Percentiles rank a stretch among this genome's conserved stretches.
phyloP scores from a whole-genome alignment of 2,113 vertebrate genomes.

The Calyptomena viridis region DNA sequence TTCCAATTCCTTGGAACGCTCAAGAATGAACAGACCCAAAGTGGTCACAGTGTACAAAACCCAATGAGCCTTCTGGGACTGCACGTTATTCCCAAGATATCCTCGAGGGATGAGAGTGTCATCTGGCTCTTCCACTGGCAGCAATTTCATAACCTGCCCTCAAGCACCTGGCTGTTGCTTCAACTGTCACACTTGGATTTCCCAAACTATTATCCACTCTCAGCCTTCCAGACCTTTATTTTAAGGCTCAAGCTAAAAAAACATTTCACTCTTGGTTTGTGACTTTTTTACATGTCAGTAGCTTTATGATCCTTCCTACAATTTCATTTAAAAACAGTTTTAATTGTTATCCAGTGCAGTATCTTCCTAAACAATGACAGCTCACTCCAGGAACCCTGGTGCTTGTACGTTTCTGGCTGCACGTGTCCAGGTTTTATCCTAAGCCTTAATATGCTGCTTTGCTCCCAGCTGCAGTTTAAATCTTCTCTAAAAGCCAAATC shows the following conservation, averaged over 20 bases:
- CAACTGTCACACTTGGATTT: neutral
- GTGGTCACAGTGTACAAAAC: accelerated
- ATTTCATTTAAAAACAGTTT: neutral
- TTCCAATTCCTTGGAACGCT: neutral
- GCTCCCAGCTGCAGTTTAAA: neutral
- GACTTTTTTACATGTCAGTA: neutral
- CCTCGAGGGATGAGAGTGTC: accelerated
- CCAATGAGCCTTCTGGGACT: accelerated
- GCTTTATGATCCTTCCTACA: neutral
- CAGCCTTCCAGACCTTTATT: neutral
- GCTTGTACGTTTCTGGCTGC: neutral
- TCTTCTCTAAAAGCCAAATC: neutral
- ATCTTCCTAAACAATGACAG: neutral
- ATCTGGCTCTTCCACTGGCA: neutral
- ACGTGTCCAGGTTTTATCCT: neutral
- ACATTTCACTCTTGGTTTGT: neutral
- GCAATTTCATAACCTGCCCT: neutral
- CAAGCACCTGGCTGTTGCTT: neutral
- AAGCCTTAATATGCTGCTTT: neutral
- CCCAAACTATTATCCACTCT: neutral
- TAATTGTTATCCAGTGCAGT: neutral
- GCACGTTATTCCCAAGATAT: neutral
- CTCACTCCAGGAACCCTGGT: neutral
- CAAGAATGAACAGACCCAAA: neutral
- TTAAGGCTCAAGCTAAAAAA: neutral